Conservation (phyloP, 2,888 invertebrate species). For the Ptilodon capucinus region DNA sequence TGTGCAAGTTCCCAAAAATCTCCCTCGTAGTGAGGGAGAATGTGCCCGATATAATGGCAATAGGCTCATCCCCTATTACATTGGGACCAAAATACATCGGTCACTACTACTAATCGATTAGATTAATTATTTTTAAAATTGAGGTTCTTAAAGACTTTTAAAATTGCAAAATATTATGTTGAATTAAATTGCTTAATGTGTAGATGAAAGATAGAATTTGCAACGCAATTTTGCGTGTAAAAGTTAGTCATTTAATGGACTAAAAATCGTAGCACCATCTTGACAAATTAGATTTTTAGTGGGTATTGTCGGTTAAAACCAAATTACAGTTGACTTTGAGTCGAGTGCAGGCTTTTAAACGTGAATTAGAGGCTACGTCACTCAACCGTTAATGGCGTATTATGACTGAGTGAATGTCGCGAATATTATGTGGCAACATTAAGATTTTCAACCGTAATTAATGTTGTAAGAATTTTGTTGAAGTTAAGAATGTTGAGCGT, state of each 20-base stretch:
- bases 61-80: too few species aligned
- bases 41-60: too few species aligned
- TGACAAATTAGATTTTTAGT: slow-evolving; percentile 81
- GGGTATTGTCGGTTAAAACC: slow-evolving; percentile 75
- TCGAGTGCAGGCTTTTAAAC: slow-evolving; percentile 82
- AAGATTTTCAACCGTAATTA: slow-evolving; percentile 42
- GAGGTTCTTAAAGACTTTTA: too few species aligned
- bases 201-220: too few species aligned
- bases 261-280: slow-evolving; percentile 54
- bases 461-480: slow-evolving; percentile 15
- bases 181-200: too few species aligned
- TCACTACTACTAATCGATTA: too few species aligned
- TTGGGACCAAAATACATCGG: too few species aligned
- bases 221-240: background rate
- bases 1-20: too few species aligned
- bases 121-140: too few species aligned
- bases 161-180: too few species aligned
- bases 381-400: slow-evolving; percentile 77
- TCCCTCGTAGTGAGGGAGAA: too few species aligned
- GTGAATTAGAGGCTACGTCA: slow-evolving; percentile 75
- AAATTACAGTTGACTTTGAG: slow-evolving; percentile 79
- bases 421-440: slow-evolving; percentile 69
- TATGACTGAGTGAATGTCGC: slow-evolving; percentile 74
- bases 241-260: background rate
- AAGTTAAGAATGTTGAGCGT: background rate